Evolutionary conservation across 2,888 invertebrate species (phyloP), one percentile per base, ranked within the genome.

Genomic region (Plebejus anna): DNA sequence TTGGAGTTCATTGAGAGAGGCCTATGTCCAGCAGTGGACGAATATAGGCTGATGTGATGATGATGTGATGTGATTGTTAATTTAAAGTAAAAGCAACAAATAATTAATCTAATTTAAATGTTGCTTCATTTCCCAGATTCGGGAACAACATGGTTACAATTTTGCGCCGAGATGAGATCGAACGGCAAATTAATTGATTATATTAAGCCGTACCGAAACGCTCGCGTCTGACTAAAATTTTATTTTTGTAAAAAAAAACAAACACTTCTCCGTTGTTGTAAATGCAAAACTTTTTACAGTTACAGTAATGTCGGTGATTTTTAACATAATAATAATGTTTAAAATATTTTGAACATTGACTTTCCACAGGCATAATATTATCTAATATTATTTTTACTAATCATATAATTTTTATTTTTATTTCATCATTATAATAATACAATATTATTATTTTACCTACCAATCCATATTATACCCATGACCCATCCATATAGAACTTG

Each of bases 91-190:
- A 32, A 32, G 66, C 66, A 32, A 13, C 28, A 32, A 66, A 66
- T 66, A 32, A 66, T 66, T 66, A 66, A 66, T 66, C 66, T 66
- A 66, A 66, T 66, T 66, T 66, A 13, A 36, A 66, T 32, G 32
- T 66, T 32, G 66, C 66, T 66, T 66, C 13, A 66, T 66, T 66
- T 66, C 66, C 66, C 32, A 66, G 13, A 36, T 66, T 66, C 66
- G 66, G 22, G 61, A 36, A 32, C 61, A 66, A 66, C 66, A 13
- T 32, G 66, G 32, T 28, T 36, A 66, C 66, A 66, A 66, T 66
- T 66, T 66, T 61, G 61, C 11, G 32, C 32, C 11, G 66, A 66
- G 66, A 4, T 5, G 66, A 66, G 66, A 66, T 66, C 66, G 66
- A 36, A 66, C 66, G 32, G 13, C 32, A 66, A 66, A 66, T 66